Evolutionary conservation across 1,140 invertebrate genomes (phyloP), one percentile per base, ranked within the genome.

Genomic region (Cotesia vestalis): DNA sequence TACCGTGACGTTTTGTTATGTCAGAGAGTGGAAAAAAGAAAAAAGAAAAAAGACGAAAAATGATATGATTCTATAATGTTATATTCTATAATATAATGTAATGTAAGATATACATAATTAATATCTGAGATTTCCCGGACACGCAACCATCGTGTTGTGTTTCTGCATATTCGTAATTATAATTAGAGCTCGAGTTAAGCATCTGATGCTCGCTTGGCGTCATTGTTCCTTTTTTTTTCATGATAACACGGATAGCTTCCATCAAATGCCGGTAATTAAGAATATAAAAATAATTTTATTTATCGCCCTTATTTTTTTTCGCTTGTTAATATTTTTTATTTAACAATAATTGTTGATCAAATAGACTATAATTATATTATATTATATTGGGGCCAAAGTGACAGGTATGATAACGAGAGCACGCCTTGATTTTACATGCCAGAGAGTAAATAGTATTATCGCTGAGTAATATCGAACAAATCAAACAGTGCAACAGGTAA

Each of bases 381-480:
- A 35, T 14, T n/a, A 40, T 64, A 79, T 74, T 71, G 77, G 76
- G 71, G 74, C 67, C 76, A 63, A 72, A 12, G 72, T 63, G 59
- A 73, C 64, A 75, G 61, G 63, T 66, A 69, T 27, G 82, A 84
- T 84, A 84, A 83, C 69, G 70, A 66, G 46, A 75, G 76, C 82
- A 72, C 81, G 76, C 80, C 83, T 82, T 74, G 71, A 71, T 80
- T 83, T 81, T 80, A 79, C 77, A 79, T 80, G 73, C 77, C 46
- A 73, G 78, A 73, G 76, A 73, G 78, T 85, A 80, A 85, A 84
- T 78, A 84, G 66, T 52, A 78, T 84, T 84, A 84, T 84, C 82
- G 68, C 38, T 76, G 76, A 82, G 67, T 80, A 79, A 84, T 77
- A 72, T 72, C 69, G 76, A 79, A 78, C 79, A 82, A 83, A 78